Evolutionary conservation across 2,797 vertebrate genomes (phyloP).

Genomic region (Chelon labrosus): DNA sequence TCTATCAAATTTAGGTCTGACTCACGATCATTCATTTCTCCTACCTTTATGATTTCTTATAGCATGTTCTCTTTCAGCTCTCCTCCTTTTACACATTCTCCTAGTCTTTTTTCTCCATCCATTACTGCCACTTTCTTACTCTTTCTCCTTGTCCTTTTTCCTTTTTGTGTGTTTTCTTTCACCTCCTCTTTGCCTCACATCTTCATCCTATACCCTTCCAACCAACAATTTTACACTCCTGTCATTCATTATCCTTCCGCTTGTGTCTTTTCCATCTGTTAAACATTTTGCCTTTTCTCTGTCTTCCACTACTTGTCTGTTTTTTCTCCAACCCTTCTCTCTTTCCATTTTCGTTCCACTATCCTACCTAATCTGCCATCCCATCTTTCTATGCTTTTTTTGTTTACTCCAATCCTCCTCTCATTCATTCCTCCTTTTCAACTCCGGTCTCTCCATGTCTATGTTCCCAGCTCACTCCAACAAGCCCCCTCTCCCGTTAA

Average conservation of each 20-base stretch:
- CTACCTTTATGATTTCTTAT: constrained; percentile 5
- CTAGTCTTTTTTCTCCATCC: not conserved
- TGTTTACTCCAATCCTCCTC: not conserved
- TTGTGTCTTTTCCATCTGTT: constrained; percentile 2
- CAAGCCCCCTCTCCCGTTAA: not conserved
- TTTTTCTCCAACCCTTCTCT: not conserved
- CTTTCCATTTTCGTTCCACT: not conserved
- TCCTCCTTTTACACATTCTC: not conserved
- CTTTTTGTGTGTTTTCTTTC: not conserved
- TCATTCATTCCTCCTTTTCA: not conserved
- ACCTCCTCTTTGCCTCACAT: not conserved
- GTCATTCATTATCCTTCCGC: constrained; percentile 6
- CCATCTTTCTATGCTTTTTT: not conserved
- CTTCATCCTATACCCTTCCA: not conserved
- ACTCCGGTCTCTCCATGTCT: not conserved
- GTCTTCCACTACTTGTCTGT: not conserved
- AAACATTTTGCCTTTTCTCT: not conserved
- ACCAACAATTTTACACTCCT: not conserved
- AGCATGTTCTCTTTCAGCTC: not conserved
- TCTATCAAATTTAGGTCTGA: constrained; percentile 32
- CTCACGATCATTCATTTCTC: constrained; percentile 37
- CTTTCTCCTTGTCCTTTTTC: not conserved
- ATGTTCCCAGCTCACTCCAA: constrained; percentile 1
- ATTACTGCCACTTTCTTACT: not conserved
- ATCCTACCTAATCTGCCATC: not conserved